Conservation (phyloP, 2,888 invertebrate genomes). For the Cephonodes hylas region DNA sequence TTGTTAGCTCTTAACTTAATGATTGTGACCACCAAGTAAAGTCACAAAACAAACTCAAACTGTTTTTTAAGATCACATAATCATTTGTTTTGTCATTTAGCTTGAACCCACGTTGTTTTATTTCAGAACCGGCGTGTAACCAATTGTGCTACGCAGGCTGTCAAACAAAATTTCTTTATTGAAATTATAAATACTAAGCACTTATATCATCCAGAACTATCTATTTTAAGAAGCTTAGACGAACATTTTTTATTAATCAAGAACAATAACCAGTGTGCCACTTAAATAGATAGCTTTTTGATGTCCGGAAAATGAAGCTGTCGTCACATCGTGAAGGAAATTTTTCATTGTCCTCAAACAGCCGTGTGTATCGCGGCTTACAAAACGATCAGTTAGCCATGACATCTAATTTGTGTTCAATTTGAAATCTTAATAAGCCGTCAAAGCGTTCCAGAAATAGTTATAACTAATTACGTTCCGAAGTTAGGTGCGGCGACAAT, state of each 20-base stretch:
- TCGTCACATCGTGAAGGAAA: slow-evolving; percentile 56
- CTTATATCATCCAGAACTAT: background rate
- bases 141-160: no score
- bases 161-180: no score
- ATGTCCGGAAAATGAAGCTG: slow-evolving; percentile 74
- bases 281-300: slow-evolving; percentile 66
- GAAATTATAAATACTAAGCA: no score
- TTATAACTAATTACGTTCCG: slow-evolving; percentile 70
- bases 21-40: no score
- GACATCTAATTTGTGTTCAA: slow-evolving; percentile 79
- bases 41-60: no score
- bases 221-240: background rate
- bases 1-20: no score
- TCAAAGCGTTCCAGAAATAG: slow-evolving; percentile 77
- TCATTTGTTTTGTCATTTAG: no score
- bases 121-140: no score
- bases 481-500: slow-evolving; percentile 70
- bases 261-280: slow-evolving; percentile 20
- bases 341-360: slow-evolving; percentile 56
- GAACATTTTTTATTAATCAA: background rate
- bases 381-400: slow-evolving; percentile 66
- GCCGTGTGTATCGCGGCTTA: slow-evolving; percentile 45
- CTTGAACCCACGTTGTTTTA: no score
- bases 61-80: no score
- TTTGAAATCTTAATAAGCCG: slow-evolving; percentile 80